Base-by-base conservation (phyloP, 2,797 vertebrate species). In the Chloroceryle inda region DNA sequence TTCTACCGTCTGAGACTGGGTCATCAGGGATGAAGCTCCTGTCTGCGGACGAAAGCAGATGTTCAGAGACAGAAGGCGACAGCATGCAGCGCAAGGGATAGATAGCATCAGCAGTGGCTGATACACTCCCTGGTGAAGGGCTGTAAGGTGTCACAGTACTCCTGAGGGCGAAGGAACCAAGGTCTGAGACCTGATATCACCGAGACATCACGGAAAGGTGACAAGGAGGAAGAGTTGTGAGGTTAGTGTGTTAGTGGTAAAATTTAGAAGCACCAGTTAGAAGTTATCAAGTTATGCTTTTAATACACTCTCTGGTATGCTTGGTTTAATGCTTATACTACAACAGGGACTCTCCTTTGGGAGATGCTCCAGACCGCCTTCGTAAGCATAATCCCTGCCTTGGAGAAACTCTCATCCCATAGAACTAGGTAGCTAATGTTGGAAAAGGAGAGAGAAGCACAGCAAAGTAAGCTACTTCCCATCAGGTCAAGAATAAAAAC, bases 21-120 rank as follows among this genome's bases (percentile, higher is more conserved):
- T 33, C 95, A 93, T 50, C 35, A 22, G 83, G 85, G 89, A 79
- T 69, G 88, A 50, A 66, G 44, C 52, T 92, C 59, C 71, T 80
- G 47, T 7, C 71, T 87, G n/a, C 3, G 1, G 76, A 73, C 5
- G 0, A 59, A 74, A 89, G 27, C 45, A 29, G 26, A 37, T 33
- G 5, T 44, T 68, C 40, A 35, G 86, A 89, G 71, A 64, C 53
- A 56, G 59, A 49, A 86, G 69, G 56, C 2, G 18, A 90, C 29
- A 52, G 50, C 5, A 3, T 7, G 29, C 19, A n/a, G 53, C 8
- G 24, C 63, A 61, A n/a, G 37, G 66, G 69, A 69, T 5, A 67
- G 64, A 69, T 5, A 67, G 64, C 62, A 73, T 8, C 88, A 78
- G 53, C 72, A 78, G 29, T 72, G 24, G 9, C 42, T 35, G 59